Base-by-base conservation (phyloP, 2,113 vertebrate genomes). In the Rhegmatorhina hoffmannsi region DNA sequence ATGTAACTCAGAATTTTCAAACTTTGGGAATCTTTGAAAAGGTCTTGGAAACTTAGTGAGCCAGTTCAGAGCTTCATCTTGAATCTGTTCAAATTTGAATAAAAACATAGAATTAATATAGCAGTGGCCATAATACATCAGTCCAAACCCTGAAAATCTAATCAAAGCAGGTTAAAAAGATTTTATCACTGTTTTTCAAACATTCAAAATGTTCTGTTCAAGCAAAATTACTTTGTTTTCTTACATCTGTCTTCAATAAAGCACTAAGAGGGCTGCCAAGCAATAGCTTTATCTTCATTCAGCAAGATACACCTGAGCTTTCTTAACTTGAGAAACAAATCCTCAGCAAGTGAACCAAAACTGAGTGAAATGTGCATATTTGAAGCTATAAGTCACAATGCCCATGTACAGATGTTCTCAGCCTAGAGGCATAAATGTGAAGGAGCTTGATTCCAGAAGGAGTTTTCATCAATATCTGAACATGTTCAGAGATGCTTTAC, bases 291-390 rank as follows among this genome's bases (percentile, higher is more conserved):
- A 47, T 90, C 75, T 92, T 70, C 36, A 87, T 92, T 73, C 89
- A 87, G 56, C 86, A 95, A 86, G 89, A 88, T 92, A 69, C 75
- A 96, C 75, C 75, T 94, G 85, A 94, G 59, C 55, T 93, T 91
- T 91, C 84, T 52, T 77, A 83, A 82, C 50, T n/a, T 73, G 46
- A 74, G 28, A 62, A 94, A 90, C 89, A 90, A 83, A 52, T 69
- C 40, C 38, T 86, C 59, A 64, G 55, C 31, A 90, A 74, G 33
- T 74, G 84, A 90, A 43, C 47, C 0, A 0, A 84, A 94, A 55
- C 62, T 34, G 68, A 75, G 28, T 0, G 1, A 94, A 94, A 73
- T 76, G 70, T 78, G 38, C 5, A 1, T 77, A 34, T 86, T 59
- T 89, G 74, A 77, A 76, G 15, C 78, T 58, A 52, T 76, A 92